Evolutionary conservation across 2,797 vertebrate genomes (phyloP).

Genomic region (Forpus xanthops): DNA sequence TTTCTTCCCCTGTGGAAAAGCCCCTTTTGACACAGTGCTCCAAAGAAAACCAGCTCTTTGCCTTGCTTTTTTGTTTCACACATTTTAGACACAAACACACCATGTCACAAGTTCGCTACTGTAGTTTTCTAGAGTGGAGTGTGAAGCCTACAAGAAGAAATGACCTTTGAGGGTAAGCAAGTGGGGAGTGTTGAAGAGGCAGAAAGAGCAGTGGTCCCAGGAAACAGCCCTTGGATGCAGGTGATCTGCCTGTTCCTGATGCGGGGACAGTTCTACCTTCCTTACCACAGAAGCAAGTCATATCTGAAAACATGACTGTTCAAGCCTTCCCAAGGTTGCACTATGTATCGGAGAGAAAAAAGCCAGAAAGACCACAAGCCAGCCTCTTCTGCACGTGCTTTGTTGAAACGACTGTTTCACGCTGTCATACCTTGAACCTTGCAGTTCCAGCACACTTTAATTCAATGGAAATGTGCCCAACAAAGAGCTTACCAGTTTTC

Average conservation of each 20-base stretch:
- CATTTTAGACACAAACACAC: background rate
- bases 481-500: conserved; percentile 46
- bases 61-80: background rate
- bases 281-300: background rate
- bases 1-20: background rate
- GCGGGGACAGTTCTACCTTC: background rate
- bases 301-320: background rate
- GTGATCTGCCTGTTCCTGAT: background rate
- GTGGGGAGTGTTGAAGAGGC: background rate
- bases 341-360: background rate
- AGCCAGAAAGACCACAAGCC: background rate
- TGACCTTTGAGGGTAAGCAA: background rate
- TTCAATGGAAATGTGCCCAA: background rate
- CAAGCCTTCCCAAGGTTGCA: background rate
- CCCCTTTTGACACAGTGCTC: background rate
- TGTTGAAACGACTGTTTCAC: background rate
- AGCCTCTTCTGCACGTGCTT: background rate
- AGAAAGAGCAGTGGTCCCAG: background rate
- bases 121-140: background rate
- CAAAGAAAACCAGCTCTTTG: background rate
- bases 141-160: background rate
- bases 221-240: background rate
- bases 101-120: background rate
- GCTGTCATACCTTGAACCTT: background rate
- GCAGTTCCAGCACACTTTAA: background rate